Evolutionary conservation across 1,140 invertebrate species (phyloP), one percentile per base, ranked within the genome.

Genomic region (Bombus breviceps): DNA sequence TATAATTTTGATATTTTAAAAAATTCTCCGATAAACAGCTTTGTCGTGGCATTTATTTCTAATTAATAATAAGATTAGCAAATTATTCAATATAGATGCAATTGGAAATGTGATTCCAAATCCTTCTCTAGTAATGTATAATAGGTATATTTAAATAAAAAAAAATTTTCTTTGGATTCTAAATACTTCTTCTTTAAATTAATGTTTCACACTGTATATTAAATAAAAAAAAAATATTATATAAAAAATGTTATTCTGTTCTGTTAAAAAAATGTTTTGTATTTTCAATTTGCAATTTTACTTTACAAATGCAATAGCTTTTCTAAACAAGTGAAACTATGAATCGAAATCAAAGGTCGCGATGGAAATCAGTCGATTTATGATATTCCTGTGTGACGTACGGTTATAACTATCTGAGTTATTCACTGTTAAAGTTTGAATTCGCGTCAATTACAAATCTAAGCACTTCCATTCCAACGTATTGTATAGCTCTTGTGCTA

Each of bases 321-420:
- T 25, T 2, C 12, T 12, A 32, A 53, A 69, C 78, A 4, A 25
- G 41, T 6, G 12, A 4, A 39, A 0, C 53, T 32, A 25, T 72
- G 25, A 73, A 68, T 79, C 41, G 15, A 22, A 25, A 71, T 39
- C 64, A 34, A 1, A n/a, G 12, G 10, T 9, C 18, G 25, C 73
- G 69, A 73, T 64, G 69, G 39, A 43, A 73, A 43, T 62, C 80
- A 62, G 39, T n/a, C 53, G 39, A 81, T 81, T 81, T 74, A 74
- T 32, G 80, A 81, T 81, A 73, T 43, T 57, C 10, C 12, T 18
- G 12, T 18, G 15, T 74, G 39, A 74, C 32, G 69, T 15, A 81
- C 18, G 39, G 39, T 62, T 64, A 59, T 43, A n/a, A 43, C 8
- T 59, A 25, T 81, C 22, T 47, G n/a, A 81, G 22, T 74, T 73